A percentile compares a stretch with the other conserved stretches of the same genome.
Conservation (phyloP, 2,888 invertebrate species). For the Papilio gigon region DNA sequence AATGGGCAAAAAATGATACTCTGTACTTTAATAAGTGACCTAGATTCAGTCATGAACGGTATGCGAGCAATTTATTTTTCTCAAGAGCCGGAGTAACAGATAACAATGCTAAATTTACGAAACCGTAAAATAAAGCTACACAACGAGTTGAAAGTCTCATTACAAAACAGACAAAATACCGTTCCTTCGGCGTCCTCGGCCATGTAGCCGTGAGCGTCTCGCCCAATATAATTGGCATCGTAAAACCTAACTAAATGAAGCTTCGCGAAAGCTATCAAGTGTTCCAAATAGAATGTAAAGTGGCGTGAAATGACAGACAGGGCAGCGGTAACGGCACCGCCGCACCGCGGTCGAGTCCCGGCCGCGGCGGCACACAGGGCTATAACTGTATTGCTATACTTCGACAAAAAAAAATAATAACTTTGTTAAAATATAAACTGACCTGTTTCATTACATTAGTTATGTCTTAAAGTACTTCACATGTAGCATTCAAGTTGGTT, state of each 20-base stretch:
- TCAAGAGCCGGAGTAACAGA: neutral
- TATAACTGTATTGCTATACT: constrained; percentile 19
- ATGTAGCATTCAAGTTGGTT: neutral
- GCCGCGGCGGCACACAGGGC: constrained; percentile 25
- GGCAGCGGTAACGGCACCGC: constrained; percentile 32
- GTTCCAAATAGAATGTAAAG: constrained; percentile 36
- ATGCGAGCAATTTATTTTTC: neutral
- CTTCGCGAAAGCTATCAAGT: constrained; percentile 31
- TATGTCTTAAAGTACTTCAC: too few relatives aligned
- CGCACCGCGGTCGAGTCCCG: neutral
- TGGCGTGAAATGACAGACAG: constrained; percentile 39
- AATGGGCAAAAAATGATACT: neutral
- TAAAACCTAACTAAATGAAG: constrained; percentile 25
- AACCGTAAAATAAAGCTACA: constrained; percentile 2
- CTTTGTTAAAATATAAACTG: neutral
- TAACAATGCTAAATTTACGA: neutral
- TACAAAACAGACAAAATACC: constrained; percentile 33
- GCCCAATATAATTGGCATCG: constrained; percentile 23
- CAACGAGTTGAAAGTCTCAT: constrained; percentile 15
- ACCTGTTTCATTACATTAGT: too few relatives aligned
- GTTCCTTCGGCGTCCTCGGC: constrained; percentile 27
- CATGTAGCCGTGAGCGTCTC: neutral
- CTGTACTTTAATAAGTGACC: constrained; percentile 1
- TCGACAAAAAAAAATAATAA: neutral
- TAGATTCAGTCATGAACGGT: neutral